Base-by-base conservation (phyloP, 2,113 vertebrate species). In the Charadrius vociferus region DNA sequence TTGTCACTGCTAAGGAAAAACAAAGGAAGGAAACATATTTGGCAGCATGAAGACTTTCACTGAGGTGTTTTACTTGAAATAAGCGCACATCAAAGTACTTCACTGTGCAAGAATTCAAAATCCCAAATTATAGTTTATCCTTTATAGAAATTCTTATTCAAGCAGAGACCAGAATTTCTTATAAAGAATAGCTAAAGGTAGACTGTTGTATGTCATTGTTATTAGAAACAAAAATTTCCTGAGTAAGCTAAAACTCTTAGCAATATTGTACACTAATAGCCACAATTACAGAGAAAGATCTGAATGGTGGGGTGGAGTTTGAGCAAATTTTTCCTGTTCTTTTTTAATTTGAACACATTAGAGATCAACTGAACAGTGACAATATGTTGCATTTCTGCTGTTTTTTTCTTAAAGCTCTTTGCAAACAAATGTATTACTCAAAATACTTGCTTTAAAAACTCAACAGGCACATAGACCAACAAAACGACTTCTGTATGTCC, bases 1-100 rank as follows among this genome's bases (percentile, higher is more conserved):
- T 67, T 78, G 36, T 81, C 59, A 78, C 74, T 82, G 62, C 43
- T 34, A 90, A 95, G 78, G 50, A 94, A 94, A 92, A 96, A 73
- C 73, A 93, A 95, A 80, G 55, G 30, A 84, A 58, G 21, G 26
- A 88, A 91, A 91, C 1, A 59, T 58, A 59, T 58, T 88, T 91
- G 55, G 39, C 62, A 58, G 29, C 36, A 75, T n/a, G 70, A 36
- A 91, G 39, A 61, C 30, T 91, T 94, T 93, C 78, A 24, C 34
- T 59, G 37, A 66, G n/a, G 30, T 88, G 6, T 49, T 72, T 56
- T 72, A 47, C 30, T 86, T 90, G 61, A 49, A 49, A 58, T 79
- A 55, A 68, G 29, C 62, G 23, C 12, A 23, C 41, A 88, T 43
- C 23, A 72, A 63, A 34, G 43, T 49, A 67, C 7, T 71, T 92